A percentile compares a stretch with the other conserved stretches of the same genome.
These are phyloP conservation scores for Psix sp. DNA, from an alignment of 1,140 invertebrate genomes.

Conservation along the genomic window DNA sequence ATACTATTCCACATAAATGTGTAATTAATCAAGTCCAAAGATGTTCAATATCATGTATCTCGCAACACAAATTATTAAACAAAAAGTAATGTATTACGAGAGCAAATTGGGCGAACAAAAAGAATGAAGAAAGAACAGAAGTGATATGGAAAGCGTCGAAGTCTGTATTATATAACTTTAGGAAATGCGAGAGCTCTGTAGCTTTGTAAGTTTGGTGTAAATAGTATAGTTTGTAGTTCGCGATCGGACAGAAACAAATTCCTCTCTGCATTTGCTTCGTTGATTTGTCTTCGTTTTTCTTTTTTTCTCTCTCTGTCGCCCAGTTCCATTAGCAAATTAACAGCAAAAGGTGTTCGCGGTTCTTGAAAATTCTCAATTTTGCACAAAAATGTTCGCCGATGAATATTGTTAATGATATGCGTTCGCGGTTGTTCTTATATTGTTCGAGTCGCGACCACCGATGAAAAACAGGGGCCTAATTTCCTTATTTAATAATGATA, in stretches of 20 bases:
- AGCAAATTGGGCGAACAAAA: not conserved
- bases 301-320: constrained; percentile 1
- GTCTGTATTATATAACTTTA: constrained; percentile 77
- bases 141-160: constrained; percentile 55
- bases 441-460: constrained; percentile 22
- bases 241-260: constrained; percentile 21
- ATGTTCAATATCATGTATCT: constrained; percentile 75
- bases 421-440: not conserved
- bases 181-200: constrained; percentile 65
- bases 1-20: constrained; percentile 71
- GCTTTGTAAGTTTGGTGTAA: constrained; percentile 72
- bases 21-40: constrained; percentile 78
- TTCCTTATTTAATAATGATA: constrained; percentile 23
- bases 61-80: constrained; percentile 24
- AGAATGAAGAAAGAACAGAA: constrained; percentile 3
- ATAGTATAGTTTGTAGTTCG: constrained; percentile 67
- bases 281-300: constrained; percentile 18
- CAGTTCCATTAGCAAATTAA: constrained; percentile 25
- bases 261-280: constrained; percentile 12
- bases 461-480: constrained; percentile 39
- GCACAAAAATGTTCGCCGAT: too few species aligned
- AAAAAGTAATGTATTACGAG: constrained; percentile 1
- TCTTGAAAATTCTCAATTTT: too few species aligned
- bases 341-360: constrained; percentile 29
- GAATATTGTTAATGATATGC: too few species aligned